phyloP scores from a whole-genome alignment of 2,113 vertebrate genomes.

The Scophthalmus maximus region DNA sequence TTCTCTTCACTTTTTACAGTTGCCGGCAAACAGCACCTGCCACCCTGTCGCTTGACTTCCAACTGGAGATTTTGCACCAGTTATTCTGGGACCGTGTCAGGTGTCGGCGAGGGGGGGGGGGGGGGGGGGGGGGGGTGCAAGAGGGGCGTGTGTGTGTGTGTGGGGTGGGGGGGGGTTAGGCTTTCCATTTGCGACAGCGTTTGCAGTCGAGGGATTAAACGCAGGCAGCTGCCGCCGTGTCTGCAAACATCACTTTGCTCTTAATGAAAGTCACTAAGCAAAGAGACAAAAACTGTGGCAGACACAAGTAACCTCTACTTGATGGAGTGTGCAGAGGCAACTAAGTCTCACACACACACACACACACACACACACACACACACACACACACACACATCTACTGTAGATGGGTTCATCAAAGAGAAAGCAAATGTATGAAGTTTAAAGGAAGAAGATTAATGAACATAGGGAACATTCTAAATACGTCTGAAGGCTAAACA shows the following conservation, averaged over 20 bases:
- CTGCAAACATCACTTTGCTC: slow-evolving; percentile 31
- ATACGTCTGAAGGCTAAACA: background rate
- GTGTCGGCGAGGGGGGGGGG: background rate
- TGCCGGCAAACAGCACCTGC: background rate
- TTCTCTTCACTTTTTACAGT: background rate
- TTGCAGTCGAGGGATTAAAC: slow-evolving; percentile 1
- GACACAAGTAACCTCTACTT: slow-evolving; percentile 26
- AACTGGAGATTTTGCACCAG: background rate
- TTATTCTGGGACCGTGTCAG: background rate
- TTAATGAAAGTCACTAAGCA: slow-evolving; percentile 53
- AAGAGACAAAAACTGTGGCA: slow-evolving; percentile 25
- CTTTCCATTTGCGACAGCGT: too few species aligned
- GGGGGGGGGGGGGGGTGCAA: too few species aligned
- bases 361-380: too few species aligned
- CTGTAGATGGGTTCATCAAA: background rate
- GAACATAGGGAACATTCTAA: slow-evolving; percentile 5
- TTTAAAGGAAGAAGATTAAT: slow-evolving; percentile 35
- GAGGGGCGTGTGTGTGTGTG: too few species aligned
- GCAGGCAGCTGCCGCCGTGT: slow-evolving; percentile 26
- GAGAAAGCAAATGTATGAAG: background rate
- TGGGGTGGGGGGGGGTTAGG: too few species aligned
- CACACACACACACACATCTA: too few species aligned
- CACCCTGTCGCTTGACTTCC: background rate
- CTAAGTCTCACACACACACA: background rate
- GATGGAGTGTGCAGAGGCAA: slow-evolving; percentile 19